A percentile compares a stretch with the other conserved stretches of the same genome.
phyloP scores from a whole-genome alignment of 92 coral and sea anemone genomes.

The Phymanthus crucifer region DNA sequence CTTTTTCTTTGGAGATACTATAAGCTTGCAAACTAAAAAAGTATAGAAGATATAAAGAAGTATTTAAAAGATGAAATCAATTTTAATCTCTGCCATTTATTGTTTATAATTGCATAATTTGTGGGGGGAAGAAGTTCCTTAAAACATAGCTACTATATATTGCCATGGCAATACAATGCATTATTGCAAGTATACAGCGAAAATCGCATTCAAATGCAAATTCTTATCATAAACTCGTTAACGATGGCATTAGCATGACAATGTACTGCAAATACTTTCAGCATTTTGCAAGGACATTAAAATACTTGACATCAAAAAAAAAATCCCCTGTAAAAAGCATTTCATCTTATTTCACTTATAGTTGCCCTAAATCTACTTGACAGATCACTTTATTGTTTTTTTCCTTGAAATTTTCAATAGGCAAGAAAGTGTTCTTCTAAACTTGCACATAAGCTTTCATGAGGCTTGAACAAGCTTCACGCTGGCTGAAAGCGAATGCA shows the following conservation, averaged over 20 bases:
- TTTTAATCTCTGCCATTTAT: too few relatives aligned
- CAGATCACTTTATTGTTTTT: too few relatives aligned
- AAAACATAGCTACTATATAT: neutral
- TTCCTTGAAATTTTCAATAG: too few relatives aligned
- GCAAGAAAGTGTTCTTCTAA: too few relatives aligned
- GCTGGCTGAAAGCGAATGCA: neutral
- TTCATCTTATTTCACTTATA: neutral
- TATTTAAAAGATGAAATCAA: too few relatives aligned
- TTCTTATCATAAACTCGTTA: neutral
- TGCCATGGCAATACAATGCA: neutral
- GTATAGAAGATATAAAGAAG: neutral
- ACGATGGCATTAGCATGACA: neutral
- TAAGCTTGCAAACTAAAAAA: constrained; percentile 5
- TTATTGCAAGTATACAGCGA: neutral
- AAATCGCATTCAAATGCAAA: neutral
- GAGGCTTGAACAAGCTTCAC: too few relatives aligned
- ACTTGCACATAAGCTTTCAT: too few relatives aligned
- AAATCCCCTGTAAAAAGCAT: neutral
- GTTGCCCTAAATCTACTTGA: neutral
- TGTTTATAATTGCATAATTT: too few relatives aligned
- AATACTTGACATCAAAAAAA: neutral
- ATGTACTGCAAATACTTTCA: neutral
- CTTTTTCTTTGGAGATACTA: constrained; percentile 80
- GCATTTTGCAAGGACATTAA: neutral
- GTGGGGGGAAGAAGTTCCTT: too few relatives aligned